Evolutionary conservation across 2,113 vertebrate species (phyloP).

Genomic region (Argyrosomus japonicus): DNA sequence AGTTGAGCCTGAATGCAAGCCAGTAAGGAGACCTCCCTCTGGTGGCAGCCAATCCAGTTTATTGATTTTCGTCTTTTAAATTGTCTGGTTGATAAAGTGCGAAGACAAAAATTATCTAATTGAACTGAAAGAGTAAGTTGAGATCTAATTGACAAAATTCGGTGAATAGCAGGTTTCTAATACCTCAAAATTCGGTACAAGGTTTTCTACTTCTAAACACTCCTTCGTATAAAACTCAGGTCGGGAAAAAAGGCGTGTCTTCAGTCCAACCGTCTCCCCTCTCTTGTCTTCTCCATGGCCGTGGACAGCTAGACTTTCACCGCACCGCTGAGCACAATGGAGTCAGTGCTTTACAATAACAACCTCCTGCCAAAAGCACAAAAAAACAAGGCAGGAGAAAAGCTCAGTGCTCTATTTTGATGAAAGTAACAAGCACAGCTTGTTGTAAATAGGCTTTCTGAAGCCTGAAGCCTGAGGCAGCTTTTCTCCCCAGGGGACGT

Average conservation of each 20-base stretch:
- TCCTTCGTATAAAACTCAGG: no score
- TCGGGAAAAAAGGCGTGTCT: slow-evolving; percentile 55
- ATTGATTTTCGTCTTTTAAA: no score
- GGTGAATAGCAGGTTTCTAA: slow-evolving; percentile 80
- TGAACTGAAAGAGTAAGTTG: slow-evolving; percentile 85
- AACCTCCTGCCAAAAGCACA: slow-evolving; percentile 87
- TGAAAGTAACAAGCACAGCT: slow-evolving; percentile 89
- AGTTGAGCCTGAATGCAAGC: slow-evolving; percentile 68
- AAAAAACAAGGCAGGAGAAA: slow-evolving; percentile 84
- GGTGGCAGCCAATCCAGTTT: slow-evolving; percentile 83
- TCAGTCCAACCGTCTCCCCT: slow-evolving; percentile 54
- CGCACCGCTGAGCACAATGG: slow-evolving; percentile 81
- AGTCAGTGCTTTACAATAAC: slow-evolving; percentile 85
- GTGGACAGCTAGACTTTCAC: slow-evolving; percentile 75
- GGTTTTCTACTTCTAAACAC: no score
- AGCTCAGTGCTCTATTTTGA: slow-evolving; percentile 87
- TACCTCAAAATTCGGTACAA: no score
- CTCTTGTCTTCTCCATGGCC: slow-evolving; percentile 61
- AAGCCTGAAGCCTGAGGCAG: slow-evolving; percentile 85
- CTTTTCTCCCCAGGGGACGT: slow-evolving; percentile 83
- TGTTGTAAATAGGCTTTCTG: slow-evolving; percentile 89
- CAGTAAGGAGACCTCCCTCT: slow-evolving; percentile 81
- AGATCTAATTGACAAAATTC: slow-evolving; percentile 80
- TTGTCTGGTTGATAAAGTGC: no score
- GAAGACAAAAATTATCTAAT: no score